A percentile compares a stretch with the other conserved stretches of the same genome.
Evolutionary conservation across 2,113 vertebrate species (phyloP).

Genomic region (Vulpes ferrilata): DNA sequence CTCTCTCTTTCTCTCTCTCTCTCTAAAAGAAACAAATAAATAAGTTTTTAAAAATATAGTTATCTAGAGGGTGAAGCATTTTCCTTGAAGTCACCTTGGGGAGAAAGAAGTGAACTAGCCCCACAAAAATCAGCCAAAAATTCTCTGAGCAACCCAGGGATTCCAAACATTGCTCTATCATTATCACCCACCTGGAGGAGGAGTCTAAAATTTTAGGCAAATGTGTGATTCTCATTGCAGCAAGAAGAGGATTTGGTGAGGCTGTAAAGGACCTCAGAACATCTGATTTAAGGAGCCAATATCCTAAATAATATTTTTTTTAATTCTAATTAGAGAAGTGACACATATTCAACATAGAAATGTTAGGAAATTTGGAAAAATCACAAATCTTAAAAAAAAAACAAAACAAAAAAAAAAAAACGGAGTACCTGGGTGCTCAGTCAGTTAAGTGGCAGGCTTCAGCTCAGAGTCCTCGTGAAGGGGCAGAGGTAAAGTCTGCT

Average conservation of each 20-base stretch:
- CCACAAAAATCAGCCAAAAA: not conserved
- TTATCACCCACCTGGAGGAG: not conserved
- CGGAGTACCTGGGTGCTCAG: not conserved
- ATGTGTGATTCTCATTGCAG: not conserved
- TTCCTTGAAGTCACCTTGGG: not conserved
- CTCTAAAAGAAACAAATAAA: not conserved
- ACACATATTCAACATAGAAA: not conserved
- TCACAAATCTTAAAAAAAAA: not conserved
- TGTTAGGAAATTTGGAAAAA: not conserved
- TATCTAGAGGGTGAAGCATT: not conserved
- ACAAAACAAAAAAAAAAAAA: not conserved
- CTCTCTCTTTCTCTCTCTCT: not conserved
- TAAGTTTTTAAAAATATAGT: no score
- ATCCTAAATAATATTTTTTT: not conserved
- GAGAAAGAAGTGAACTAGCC: not conserved
- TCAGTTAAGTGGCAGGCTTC: not conserved
- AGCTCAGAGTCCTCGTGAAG: not conserved
- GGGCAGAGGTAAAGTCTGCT: no score
- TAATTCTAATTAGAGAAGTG: not conserved
- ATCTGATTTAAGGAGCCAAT: not conserved
- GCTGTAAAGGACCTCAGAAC: not conserved
- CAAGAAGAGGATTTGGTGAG: not conserved
- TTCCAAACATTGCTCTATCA: not conserved
- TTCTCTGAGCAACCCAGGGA: not conserved
- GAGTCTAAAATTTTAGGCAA: not conserved